Conservation (phyloP, 53 echinoderm and acorn worm species). For the Paelopatides confundens region DNA sequence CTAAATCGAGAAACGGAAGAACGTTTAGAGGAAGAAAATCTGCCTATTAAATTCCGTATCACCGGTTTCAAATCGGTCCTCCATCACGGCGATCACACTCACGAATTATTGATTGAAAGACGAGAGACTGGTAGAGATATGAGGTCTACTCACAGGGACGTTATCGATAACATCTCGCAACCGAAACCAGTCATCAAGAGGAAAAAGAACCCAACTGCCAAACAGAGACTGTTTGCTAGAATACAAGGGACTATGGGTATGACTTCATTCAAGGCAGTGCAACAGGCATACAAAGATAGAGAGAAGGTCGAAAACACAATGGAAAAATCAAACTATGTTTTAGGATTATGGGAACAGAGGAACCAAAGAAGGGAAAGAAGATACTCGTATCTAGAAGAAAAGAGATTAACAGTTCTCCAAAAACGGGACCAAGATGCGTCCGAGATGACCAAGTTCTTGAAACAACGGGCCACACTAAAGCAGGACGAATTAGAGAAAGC, state of each 20-base stretch:
- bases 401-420: constrained; percentile 71
- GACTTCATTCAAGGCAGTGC: constrained; percentile 89
- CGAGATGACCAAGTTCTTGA: constrained; percentile 59
- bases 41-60: constrained; percentile 74
- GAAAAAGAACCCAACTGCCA: constrained; percentile 75
- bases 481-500: constrained; percentile 54
- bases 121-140: constrained; percentile 90
- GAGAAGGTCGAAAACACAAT: constrained; percentile 68
- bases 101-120: constrained; percentile 76
- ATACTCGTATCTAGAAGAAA: constrained; percentile 85
- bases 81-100: constrained; percentile 69
- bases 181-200: constrained; percentile 48
- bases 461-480: constrained; percentile 62
- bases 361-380: constrained; percentile 69
- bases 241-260: constrained; percentile 99
- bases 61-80: constrained; percentile 73
- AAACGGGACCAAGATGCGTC: constrained; percentile 71
- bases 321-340: constrained; percentile 72
- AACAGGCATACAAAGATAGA: constrained; percentile 93
- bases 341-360: constrained; percentile 69
- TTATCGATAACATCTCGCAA: constrained; percentile 63
- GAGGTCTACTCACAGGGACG: constrained; percentile 64
- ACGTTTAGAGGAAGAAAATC: constrained; percentile 61
- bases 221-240: constrained; percentile 89
- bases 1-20: constrained; percentile 66